Base-by-base conservation (phyloP, 2,888 invertebrate species). In the Scotopteryx bipunctaria region DNA sequence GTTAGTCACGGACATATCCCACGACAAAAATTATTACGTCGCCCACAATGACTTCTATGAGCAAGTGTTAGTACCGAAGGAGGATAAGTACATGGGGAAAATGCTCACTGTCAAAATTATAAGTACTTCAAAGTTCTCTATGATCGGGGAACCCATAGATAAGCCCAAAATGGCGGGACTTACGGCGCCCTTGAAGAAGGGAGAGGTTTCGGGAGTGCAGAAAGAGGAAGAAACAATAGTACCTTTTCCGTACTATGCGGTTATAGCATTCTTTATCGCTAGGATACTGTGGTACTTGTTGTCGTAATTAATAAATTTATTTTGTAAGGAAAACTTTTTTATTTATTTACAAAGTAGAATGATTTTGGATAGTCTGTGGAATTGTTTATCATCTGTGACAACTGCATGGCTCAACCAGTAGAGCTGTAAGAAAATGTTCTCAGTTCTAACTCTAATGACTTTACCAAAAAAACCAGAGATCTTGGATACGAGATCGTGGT, bases 1-100 rank as follows among this genome's bases (percentile, higher is more conserved):
- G 0, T 88, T 99, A 0, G 97, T 99, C 0, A 99, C 99, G 0
- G 99, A 99, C 81, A 83, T 96, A 45, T 98, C 99, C 0, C 95
- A 97, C 78, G 99, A 99, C 78, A 95, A 94, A 63, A 92, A 94
- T 50, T 95, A 97, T 81, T 98, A 93, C 74, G 99, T 99, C 5
- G 98, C 95, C 0, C 99, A 99, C 85, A 99, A 99, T 83, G 96
- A 98, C 76, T 95, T 86, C 73, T 99, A 99, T 75, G 98, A 99
- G 74, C 99, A 89, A 63, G 94, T 98, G 0, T 78, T 98, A 48
- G 92, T 98, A 0, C 97, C 97, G 0, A 95, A 95, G 87, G 91
- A 93, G 3, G 91, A 94, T 0, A 92, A 93, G 63, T 93, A 94
- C 35, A 92, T 98, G 92, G 98, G 98, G 0, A 95, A 95, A 74